Percentiles rank a stretch among this genome's conserved stretches.
Conservation (phyloP, 1,140 invertebrate species). For the Zaprionus vittiger region DNA sequence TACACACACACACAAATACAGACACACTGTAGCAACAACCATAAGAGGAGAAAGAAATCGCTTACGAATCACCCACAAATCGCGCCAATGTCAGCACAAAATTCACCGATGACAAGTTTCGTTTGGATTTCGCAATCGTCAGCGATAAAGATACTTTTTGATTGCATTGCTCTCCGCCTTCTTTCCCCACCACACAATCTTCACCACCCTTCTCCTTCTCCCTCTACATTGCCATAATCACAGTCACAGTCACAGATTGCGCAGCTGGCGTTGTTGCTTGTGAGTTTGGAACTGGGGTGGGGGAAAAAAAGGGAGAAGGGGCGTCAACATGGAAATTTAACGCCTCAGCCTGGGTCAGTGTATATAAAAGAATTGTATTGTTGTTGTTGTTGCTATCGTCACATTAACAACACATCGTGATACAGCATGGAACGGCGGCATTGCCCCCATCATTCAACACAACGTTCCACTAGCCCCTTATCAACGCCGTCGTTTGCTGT, state of each 20-base stretch:
- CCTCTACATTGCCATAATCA: slow-evolving; percentile 14
- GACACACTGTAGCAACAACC: slow-evolving; percentile 3
- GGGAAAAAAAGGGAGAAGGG: neutral
- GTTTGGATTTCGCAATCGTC: slow-evolving; percentile 76
- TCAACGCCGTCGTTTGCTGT: slow-evolving; percentile 36
- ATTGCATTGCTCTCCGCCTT: slow-evolving; percentile 37
- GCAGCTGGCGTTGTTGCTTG: slow-evolving; percentile 19
- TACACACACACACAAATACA: slow-evolving; percentile 12
- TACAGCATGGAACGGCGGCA: slow-evolving; percentile 22
- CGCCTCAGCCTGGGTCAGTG: slow-evolving; percentile 41
- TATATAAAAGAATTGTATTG: slow-evolving; percentile 41
- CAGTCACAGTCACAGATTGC: slow-evolving; percentile 32
- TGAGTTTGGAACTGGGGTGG: neutral
- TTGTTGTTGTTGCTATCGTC: slow-evolving; percentile 37
- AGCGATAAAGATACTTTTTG: slow-evolving; percentile 74
- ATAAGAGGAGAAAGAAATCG: slow-evolving; percentile 30
- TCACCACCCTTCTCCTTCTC: neutral
- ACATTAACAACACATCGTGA: slow-evolving; percentile 39
- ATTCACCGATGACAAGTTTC: slow-evolving; percentile 77
- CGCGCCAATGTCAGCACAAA: slow-evolving; percentile 68
- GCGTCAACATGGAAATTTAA: slow-evolving; percentile 72
- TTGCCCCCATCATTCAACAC: slow-evolving; percentile 22
- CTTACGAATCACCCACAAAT: slow-evolving; percentile 49
- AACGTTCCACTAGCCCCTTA: slow-evolving; percentile 34
- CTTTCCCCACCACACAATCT: neutral